These are phyloP conservation scores for Pyrochroa serraticornis DNA, from an alignment of 2,888 invertebrate genomes.

Conservation along the genomic window DNA sequence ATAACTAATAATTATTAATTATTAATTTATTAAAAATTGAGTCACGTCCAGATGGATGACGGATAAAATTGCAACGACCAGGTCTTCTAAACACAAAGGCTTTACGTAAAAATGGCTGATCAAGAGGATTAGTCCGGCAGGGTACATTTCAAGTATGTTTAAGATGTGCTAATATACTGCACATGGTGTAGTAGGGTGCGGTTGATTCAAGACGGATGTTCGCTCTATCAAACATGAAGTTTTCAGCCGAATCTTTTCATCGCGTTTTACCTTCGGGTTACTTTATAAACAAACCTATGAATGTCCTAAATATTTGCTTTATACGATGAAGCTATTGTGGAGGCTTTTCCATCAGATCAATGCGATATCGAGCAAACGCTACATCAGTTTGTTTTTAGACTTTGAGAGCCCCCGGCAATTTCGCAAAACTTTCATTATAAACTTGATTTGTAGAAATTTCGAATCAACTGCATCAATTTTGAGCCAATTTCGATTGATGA, in stretches of 20 bases:
- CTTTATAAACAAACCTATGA: slow-evolving; percentile 41
- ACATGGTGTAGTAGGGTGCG: slow-evolving; percentile 15
- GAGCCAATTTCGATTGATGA: not conserved
- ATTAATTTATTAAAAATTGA: too few relatives aligned
- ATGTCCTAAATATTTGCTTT: slow-evolving; percentile 33
- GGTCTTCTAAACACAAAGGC: slow-evolving; percentile 2
- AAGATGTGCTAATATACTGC: slow-evolving; percentile 27
- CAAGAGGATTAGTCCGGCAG: slow-evolving; percentile 26
- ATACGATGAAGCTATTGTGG: slow-evolving; percentile 28
- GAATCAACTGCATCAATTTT: slow-evolving; percentile 11
- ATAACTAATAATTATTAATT: too few relatives aligned
- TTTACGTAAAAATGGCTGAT: slow-evolving; percentile 15
- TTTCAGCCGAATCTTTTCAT: slow-evolving; percentile 39
- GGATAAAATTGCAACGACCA: too few relatives aligned
- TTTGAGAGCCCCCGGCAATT: too few relatives aligned
- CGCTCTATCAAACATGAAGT: slow-evolving; percentile 43
- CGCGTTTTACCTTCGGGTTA: slow-evolving; percentile 42
- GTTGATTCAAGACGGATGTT: slow-evolving; percentile 46
- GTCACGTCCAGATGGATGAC: too few relatives aligned
- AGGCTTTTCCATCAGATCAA: slow-evolving; percentile 24
- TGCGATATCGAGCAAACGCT: too few relatives aligned
- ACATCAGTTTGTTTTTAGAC: too few relatives aligned
- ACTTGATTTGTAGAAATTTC: slow-evolving; percentile 9
- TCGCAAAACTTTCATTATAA: too few relatives aligned
- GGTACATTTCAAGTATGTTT: slow-evolving; percentile 22